Evolutionary conservation across 2,113 vertebrate species (phyloP).

Genomic region (Columba janthina): DNA sequence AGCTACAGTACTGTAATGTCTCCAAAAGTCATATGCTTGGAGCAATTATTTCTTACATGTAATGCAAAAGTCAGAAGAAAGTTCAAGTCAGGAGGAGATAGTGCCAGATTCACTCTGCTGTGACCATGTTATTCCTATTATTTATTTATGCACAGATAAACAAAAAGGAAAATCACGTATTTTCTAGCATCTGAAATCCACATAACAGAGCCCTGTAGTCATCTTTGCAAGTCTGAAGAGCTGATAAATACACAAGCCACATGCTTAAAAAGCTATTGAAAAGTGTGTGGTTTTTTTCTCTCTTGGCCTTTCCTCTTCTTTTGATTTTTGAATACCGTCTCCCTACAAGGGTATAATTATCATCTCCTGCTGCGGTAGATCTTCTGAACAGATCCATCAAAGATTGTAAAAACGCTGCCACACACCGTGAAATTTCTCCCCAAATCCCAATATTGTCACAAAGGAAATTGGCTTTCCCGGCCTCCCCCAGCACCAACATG

Average conservation of each 20-base stretch:
- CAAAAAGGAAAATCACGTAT: not conserved
- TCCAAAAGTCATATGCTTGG: not conserved
- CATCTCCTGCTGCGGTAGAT: not conserved
- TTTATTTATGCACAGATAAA: not conserved
- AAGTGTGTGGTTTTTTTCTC: not conserved
- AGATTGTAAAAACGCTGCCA: not conserved
- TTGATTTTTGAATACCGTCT: not conserved
- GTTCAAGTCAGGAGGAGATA: not conserved
- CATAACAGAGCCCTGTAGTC: not conserved
- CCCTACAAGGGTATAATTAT: not conserved
- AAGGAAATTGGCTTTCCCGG: accelerated
- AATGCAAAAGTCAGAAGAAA: not conserved
- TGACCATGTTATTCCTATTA: not conserved
- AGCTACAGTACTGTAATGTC: not conserved
- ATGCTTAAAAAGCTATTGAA: not conserved
- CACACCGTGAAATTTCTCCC: not conserved
- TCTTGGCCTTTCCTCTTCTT: not conserved
- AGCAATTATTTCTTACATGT: not conserved
- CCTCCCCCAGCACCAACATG: accelerated
- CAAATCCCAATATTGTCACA: accelerated
- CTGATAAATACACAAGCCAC: not conserved
- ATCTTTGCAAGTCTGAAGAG: not conserved
- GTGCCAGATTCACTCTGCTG: not conserved
- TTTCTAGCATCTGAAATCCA: not conserved
- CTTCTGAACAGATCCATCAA: not conserved